Base-by-base conservation (phyloP, 1,140 invertebrate genomes). In the Solen grandis region DNA sequence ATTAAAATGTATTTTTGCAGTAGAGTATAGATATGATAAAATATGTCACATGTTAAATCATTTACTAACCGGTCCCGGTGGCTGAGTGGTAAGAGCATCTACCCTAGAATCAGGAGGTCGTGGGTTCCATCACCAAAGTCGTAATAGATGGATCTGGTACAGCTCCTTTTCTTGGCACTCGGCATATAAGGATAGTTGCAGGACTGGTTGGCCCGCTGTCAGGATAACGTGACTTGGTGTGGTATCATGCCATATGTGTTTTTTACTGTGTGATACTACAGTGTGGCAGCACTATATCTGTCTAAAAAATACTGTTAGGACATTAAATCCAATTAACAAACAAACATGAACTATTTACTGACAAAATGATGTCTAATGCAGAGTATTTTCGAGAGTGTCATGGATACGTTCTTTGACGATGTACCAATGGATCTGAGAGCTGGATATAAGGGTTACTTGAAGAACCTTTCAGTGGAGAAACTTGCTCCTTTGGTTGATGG, bases 361-460 rank as follows among this genome's bases (percentile, higher is more conserved):
- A n/a, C n/a, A n/a, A n/a, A n/a, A n/a, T n/a, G n/a, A 63, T 60
- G 29, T 76, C 66, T 76, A 63, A 76, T n/a, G 66, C 36, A n/a
- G n/a, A n/a, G n/a, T n/a, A n/a, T n/a, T n/a, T n/a, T n/a, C n/a
- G n/a, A n/a, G n/a, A n/a, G n/a, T 38, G 22, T 76, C 14, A 1
- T 10, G 19, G 27, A 33, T 2, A 33, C 52, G 16, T 65, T 54
- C 29, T 52, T 66, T 50, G 50, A 65, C 5, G 74, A 76, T 22
- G 38, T 76, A 25, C 50, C 60, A 2, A 31, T 35, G 27, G 60
- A 76, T 8, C 1, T 66, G n/a, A 16, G 14, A 16, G n/a, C 16
- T 8, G 0, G 14, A 25, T 66, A 54, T n/a, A 38, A 25, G 19
- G 74, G 29, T 5, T 76, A 76, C 33, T 55, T 76, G 59, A 76